These are phyloP conservation scores for Galerucella pusilla DNA, from an alignment of 2,888 invertebrate species.

Conservation along the genomic window DNA sequence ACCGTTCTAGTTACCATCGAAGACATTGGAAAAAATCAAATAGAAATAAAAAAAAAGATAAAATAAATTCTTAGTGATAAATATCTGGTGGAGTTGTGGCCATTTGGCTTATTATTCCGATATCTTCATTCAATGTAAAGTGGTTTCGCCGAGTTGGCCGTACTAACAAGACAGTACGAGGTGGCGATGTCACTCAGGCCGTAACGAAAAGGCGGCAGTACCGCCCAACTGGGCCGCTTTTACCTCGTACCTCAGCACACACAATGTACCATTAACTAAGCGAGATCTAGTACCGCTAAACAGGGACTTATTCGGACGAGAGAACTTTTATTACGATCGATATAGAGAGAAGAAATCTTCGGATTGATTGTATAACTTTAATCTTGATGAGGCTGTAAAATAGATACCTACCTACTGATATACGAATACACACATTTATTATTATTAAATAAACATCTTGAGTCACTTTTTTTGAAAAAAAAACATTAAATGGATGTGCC, in stretches of 20 bases:
- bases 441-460: neutral
- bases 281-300: constrained; percentile 42
- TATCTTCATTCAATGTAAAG: constrained; percentile 67
- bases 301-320: constrained; percentile 33
- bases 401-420: neutral
- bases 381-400: constrained; percentile 10
- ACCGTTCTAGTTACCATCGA: constrained; percentile 51
- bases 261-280: constrained; percentile 70
- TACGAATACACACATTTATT: neutral
- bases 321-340: constrained; percentile 13
- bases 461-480: no score
- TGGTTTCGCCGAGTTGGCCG: constrained; percentile 58
- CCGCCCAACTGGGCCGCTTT: constrained; percentile 59
- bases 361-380: constrained; percentile 18
- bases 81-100: constrained; percentile 57
- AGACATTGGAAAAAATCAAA: constrained; percentile 46
- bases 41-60: constrained; percentile 23
- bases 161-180: constrained; percentile 66
- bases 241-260: constrained; percentile 67
- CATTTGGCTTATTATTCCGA: constrained; percentile 65
- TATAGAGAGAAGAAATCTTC: constrained; percentile 7
- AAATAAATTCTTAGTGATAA: constrained; percentile 49
- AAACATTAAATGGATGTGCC: no score
- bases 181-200: constrained; percentile 65
- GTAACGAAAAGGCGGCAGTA: constrained; percentile 59